Base-by-base conservation (phyloP, 2,797 vertebrate genomes). In the Accipiter minullus region DNA sequence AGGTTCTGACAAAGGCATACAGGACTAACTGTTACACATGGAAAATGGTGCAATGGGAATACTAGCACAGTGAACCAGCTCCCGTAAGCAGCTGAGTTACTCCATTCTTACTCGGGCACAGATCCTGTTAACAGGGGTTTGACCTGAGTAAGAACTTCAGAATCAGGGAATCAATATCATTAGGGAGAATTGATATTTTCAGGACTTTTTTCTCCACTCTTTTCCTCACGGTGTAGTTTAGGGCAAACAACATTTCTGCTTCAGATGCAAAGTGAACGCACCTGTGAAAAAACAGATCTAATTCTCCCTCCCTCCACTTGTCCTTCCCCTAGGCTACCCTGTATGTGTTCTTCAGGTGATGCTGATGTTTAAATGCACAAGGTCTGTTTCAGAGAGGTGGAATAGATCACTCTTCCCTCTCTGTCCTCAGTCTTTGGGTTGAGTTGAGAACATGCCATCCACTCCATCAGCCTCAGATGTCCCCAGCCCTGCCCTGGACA, bases 1-100 rank as follows among this genome's bases (percentile, higher is more conserved):
- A 80, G 56, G 59, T 93, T 95, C 81, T 96, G 87, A 96, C 74
- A 91, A 95, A 90, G 62, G 52, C 90, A 64, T 50, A 53, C 64
- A 81, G 52, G 36, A 63, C 72, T 76, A 55, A 63, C 66, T 67
- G 55, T 92, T 92, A 87, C 59, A 88, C 47, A 25, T 14, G 77
- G 85, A 89, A 92, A 97, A 95, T 45, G 38, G 85, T 53, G 67
- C 82, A 66, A 29, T 83, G 84, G 91, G 88, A 96, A 53, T 84
- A 66, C 93, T 44, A 34, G 56, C 53, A 42, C 4, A 47, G 66
- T 66, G 58, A 92, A 79, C 42, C 25, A 90, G 89, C 96, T 96
- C 72, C 94, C 92, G 93, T 94, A 86, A 94, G 83, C 50, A 92
- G 67, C 68, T 14, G 45, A 75, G 74, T 90, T 92, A 76, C 56